A percentile compares a stretch with the other conserved stretches of the same genome.
These are phyloP conservation scores for Alaudala cheleensis DNA, from an alignment of 2,113 vertebrate species.

Conservation along the genomic window DNA sequence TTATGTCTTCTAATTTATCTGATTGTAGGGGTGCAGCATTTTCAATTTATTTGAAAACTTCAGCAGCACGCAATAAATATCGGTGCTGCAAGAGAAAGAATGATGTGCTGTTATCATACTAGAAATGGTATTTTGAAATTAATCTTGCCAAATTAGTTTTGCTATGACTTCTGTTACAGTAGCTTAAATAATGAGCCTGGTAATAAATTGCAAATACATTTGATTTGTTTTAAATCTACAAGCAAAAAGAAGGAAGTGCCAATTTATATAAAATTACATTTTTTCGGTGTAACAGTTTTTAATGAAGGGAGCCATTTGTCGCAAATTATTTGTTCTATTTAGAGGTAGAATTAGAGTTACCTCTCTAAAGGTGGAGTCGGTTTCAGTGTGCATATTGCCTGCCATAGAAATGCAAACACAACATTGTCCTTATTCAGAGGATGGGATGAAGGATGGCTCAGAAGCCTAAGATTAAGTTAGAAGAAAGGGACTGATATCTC, in stretches of 20 bases:
- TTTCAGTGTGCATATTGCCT: not conserved
- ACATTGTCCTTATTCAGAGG: not conserved
- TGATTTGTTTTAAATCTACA: not conserved
- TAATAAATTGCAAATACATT: not conserved
- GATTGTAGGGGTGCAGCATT: not conserved
- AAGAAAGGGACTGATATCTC: not conserved
- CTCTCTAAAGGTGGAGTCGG: not conserved
- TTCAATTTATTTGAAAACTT: not conserved
- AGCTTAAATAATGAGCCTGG: not conserved
- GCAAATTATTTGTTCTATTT: not conserved
- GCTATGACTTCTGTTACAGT: not conserved
- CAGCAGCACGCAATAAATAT: not conserved
- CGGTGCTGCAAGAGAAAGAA: not conserved
- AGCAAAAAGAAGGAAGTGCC: not conserved
- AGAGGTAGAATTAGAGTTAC: not conserved
- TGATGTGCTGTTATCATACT: not conserved
- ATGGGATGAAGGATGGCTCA: not conserved
- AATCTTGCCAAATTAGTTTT: not conserved
- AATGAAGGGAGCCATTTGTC: not conserved
- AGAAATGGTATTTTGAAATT: not conserved
- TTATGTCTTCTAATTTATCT: not conserved
- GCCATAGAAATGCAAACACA: not conserved
- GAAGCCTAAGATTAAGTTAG: not conserved
- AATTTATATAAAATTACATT: not conserved
- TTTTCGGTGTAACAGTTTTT: not conserved